phyloP scores from a whole-genome alignment of 2,797 vertebrate species.

The Lepilemur ruficaudatus region DNA sequence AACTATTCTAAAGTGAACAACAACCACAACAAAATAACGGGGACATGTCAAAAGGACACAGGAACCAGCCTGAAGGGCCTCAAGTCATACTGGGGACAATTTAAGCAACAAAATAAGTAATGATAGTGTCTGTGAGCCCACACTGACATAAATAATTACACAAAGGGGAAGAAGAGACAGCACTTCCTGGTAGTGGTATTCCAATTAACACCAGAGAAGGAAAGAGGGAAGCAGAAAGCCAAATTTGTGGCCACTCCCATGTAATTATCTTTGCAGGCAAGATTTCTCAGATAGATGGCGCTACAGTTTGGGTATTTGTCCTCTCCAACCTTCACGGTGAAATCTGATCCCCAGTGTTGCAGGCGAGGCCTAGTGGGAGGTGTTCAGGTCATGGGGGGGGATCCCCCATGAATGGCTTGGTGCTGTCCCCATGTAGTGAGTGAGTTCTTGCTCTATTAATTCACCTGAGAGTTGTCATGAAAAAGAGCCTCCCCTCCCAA shows the following conservation, averaged over 20 bases:
- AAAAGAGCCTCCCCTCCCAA: background rate
- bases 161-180: background rate
- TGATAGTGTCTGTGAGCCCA: rapidly evolving
- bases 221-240: rapidly evolving
- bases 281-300: rapidly evolving
- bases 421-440: background rate
- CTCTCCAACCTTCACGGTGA: background rate
- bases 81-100: background rate
- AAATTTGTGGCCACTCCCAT: background rate
- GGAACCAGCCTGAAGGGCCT: background rate
- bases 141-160: background rate
- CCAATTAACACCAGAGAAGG: background rate
- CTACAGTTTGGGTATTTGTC: background rate
- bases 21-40: background rate
- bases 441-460: background rate
- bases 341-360: background rate
- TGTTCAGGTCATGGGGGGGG: background rate
- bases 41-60: background rate
- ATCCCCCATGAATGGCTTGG: background rate
- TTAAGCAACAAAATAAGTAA: background rate
- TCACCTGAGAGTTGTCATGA: background rate
- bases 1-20: background rate
- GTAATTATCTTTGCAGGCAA: background rate
- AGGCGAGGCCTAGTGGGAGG: background rate
- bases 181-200: background rate